phyloP scores from a whole-genome alignment of 2,113 vertebrate species.

The Myrmecophaga tridactyla region DNA sequence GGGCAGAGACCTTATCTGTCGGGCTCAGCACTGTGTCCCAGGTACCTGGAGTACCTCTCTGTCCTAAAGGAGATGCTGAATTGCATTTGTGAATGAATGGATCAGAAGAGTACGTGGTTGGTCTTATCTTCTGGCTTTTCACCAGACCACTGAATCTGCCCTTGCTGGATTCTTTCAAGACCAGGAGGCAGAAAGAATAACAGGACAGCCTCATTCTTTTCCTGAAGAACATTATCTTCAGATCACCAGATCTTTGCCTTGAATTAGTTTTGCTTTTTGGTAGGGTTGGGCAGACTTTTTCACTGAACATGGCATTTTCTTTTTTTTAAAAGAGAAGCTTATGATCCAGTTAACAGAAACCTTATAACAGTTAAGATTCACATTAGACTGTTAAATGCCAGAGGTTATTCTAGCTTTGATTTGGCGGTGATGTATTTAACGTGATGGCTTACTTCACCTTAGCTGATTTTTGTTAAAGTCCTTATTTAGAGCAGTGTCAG shows the following conservation, averaged over 20 bases:
- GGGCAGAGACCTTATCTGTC: neutral
- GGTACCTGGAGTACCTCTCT: neutral
- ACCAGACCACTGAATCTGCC: neutral
- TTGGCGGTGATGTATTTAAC: neutral
- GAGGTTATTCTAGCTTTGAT: neutral
- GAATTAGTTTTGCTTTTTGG: neutral
- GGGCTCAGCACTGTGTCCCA: neutral
- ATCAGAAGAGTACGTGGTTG: neutral
- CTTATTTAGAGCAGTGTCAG: slow-evolving; percentile 37
- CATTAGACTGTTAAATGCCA: neutral
- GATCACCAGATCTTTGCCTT: neutral
- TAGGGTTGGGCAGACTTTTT: neutral
- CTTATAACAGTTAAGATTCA: neutral
- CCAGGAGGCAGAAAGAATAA: neutral
- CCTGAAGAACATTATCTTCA: neutral
- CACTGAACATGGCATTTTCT: neutral
- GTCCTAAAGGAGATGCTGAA: neutral
- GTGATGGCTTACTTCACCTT: neutral
- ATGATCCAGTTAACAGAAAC: neutral
- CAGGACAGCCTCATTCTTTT: neutral
- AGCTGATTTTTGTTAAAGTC: slow-evolving; percentile 3
- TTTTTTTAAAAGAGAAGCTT: neutral
- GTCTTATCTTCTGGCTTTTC: neutral
- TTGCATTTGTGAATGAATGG: neutral
- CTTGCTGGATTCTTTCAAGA: neutral